Base-by-base conservation (phyloP, 2,797 vertebrate species). In the Gymnodraco acuticeps region DNA sequence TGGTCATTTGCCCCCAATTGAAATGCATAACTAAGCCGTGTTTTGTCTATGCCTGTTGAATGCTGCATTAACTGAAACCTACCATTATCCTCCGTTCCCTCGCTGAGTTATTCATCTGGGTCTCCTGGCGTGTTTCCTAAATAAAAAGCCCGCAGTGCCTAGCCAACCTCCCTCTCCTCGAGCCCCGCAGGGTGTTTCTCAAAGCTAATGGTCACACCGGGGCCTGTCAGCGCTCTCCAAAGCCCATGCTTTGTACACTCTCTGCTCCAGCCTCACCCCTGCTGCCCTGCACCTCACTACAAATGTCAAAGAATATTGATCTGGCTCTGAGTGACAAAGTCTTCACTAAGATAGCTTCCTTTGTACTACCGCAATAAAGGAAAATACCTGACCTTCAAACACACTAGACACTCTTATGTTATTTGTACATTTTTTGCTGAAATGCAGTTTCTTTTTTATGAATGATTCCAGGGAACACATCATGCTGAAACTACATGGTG, bases 281-380 rank as follows among this genome's bases (percentile, higher is more conserved):
- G 87, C 89, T 89, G 88, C 66, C 89, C 86, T 65, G 77, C 78
- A 88, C 94, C 91, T 92, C 92, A 88, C 93, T 92, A 89, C 91
- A 95, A 96, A 95, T 95, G 94, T 95, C 95, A 94, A 85, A 61
- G 90, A 90, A 92, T 95, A 95, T 95, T 93, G 94, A 96, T 95
- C 93, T 89, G 86, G 79, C 87, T 84, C 81, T 68, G 66, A 86
- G 84, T 89, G 91, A 93, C 93, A 93, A 93, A 93, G 89, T 88
- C 89, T 81, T 91, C 85, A 73, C 81, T 81, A 80, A 87, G 88
- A 88, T 72, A 78, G 62, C 78, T 80, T 81, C 77, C 88, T 94
- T 94, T 94, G 92, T 93, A 83, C 53, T 66, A 42, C 67, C 70
- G 76, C 69, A 82, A 87, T 87, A 90, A 91, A 93, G 80, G 87